Evolutionary conservation across 1,140 invertebrate genomes (phyloP), one percentile per base, ranked within the genome.

Genomic region (Archegozetes longisetosus): DNA sequence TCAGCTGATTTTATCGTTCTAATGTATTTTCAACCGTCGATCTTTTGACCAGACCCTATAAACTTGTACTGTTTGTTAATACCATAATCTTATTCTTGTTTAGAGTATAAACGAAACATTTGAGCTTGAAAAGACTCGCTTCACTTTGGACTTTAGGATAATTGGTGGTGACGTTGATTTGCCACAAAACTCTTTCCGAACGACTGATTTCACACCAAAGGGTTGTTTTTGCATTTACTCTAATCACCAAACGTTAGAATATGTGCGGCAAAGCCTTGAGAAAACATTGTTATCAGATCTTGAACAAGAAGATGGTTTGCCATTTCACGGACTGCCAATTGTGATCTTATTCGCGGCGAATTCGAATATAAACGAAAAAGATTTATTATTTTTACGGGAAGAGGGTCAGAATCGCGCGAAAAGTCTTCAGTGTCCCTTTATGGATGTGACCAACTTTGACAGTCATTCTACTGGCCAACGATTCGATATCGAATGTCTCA

Each of bases 311-410:
- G 88, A 93, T 68, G 82, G 66, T 28, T 70, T 85, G 55, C 83
- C 84, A 17, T 86, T 89, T 69, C 79, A 88, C 74, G 87, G 88
- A 63, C 75, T 94, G 62, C 89, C 89, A 1, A 84, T 93, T 65
- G 86, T 92, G 27, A 80, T 94, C 64, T 80, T 94, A 70, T 88
- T 92, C 71, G 81, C 89, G 55, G 85, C 88, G 68, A 86, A 93
- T 70, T 78, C 84, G 28, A 77, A 79, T 63, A 81, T 88, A 64
- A 83, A 84, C 66, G 86, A 91, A 70, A 82, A 86, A 65, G 88
- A 91, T 70, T 74, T 84, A 9, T 76, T 84, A 58, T 80, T 83
- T 66, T 75, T 96, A 29, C 79, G 85, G 60, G 86, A 90, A 67
- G 88, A 93, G 71, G 91, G 90, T 3, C 85, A 90, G 72, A 86